Conservation (phyloP, 2,113 vertebrate species). For the Morone chrysops region DNA sequence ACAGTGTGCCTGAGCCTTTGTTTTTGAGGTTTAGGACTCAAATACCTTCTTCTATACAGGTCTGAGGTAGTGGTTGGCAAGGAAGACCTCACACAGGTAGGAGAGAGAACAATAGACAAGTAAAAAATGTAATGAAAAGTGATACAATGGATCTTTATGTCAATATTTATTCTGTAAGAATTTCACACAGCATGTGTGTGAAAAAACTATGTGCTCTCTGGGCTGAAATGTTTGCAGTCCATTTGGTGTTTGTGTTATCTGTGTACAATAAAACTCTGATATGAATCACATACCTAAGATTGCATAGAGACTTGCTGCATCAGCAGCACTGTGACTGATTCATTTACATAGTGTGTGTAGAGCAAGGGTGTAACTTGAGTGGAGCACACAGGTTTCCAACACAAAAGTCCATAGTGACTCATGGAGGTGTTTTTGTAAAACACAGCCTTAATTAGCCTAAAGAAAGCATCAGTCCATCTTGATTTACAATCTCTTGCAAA, state of each 20-base stretch:
- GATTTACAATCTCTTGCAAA: slow-evolving; percentile 8
- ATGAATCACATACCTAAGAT: slow-evolving; percentile 1
- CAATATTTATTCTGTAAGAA: background rate
- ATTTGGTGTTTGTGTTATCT: slow-evolving; percentile 1
- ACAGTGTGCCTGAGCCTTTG: background rate
- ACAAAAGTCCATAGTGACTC: slow-evolving; percentile 25
- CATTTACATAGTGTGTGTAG: slow-evolving; percentile 20
- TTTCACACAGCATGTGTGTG: background rate
- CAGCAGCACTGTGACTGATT: slow-evolving; percentile 9
- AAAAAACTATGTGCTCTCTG: background rate
- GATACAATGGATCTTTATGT: background rate
- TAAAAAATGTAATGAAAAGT: background rate
- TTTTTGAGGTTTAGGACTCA: background rate
- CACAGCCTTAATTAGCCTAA: background rate
- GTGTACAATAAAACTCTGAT: slow-evolving; percentile 21
- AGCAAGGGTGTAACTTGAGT: slow-evolving; percentile 26
- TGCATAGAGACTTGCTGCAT: slow-evolving; percentile 10
- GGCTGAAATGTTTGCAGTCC: slow-evolving; percentile 13
- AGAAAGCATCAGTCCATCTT: background rate
- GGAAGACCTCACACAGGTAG: background rate
- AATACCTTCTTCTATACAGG: background rate
- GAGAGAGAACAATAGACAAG: background rate
- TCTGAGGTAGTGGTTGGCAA: background rate
- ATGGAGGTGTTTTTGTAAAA: slow-evolving; percentile 20
- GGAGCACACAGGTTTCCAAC: background rate